A percentile compares a stretch with the other conserved stretches of the same genome.
Evolutionary conservation across 2,888 invertebrate species (phyloP).

Genomic region (Sinotaia quadrata): DNA sequence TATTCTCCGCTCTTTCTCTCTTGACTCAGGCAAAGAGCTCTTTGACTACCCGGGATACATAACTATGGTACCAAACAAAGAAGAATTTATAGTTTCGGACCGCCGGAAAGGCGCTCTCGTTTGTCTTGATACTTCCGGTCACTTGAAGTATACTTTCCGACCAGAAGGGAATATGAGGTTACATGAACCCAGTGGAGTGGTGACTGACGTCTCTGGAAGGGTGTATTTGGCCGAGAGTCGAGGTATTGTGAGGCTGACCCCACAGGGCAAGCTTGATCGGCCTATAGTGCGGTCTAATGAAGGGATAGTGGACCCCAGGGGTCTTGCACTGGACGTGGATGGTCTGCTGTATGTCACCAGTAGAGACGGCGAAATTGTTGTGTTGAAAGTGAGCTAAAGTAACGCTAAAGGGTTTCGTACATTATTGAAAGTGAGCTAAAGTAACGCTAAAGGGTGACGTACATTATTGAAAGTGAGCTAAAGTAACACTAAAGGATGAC

Average conservation of each 20-base stretch:
- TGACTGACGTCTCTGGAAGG: constrained; percentile 16
- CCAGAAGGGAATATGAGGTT: constrained; percentile 22
- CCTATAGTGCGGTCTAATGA: constrained; percentile 23
- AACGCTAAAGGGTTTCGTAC: too few relatives aligned
- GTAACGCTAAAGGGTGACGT: too few relatives aligned
- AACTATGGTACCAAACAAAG: constrained; percentile 14
- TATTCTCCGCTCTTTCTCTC: constrained; percentile 33
- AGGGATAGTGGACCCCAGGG: constrained; percentile 32
- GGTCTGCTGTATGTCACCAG: constrained; percentile 32
- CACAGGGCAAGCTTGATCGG: constrained; percentile 27
- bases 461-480: too few relatives aligned
- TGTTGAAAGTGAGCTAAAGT: too few relatives aligned
- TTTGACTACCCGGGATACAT: constrained; percentile 36
- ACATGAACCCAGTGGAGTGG: constrained; percentile 33
- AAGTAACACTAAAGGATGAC: too few relatives aligned
- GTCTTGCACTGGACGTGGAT: constrained; percentile 24
- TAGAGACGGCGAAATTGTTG: constrained; percentile 22
- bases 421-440: too few relatives aligned
- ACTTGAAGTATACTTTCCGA: constrained; percentile 22
- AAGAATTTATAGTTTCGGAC: constrained; percentile 35
- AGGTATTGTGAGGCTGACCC: constrained; percentile 27
- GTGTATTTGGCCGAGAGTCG: constrained; percentile 34
- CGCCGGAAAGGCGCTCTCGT: constrained; percentile 25
- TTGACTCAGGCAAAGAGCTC: constrained; percentile 21
- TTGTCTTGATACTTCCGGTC: constrained; percentile 21